These are phyloP conservation scores for Chionoecetes opilio DNA, from an alignment of 1,140 invertebrate species.

Conservation along the genomic window DNA sequence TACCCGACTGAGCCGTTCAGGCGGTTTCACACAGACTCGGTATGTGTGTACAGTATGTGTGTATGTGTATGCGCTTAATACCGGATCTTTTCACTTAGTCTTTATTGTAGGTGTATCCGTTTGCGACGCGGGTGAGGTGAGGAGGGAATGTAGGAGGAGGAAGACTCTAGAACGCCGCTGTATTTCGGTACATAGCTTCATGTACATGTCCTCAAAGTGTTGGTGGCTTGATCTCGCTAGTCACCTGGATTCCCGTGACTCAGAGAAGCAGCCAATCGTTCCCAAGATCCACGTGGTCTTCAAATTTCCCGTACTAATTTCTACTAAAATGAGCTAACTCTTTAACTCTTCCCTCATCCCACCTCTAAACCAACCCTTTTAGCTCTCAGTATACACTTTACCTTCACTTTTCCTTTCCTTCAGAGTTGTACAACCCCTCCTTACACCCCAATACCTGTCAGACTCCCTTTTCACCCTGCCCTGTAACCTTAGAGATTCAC, in stretches of 20 bases:
- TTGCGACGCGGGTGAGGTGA: neutral
- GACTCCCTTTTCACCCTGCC: too few species aligned
- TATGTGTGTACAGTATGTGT: too few species aligned
- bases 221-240: neutral
- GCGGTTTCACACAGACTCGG: too few species aligned
- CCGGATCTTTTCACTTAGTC: too few species aligned
- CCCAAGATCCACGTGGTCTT: neutral
- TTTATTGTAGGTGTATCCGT: too few species aligned
- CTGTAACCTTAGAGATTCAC: neutral
- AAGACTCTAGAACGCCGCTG: neutral
- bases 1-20: too few species aligned
- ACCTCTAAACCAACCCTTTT: neutral
- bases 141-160: neutral
- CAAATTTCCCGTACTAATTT: conserved; percentile 1
- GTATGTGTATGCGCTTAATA: too few species aligned
- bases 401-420: neutral
- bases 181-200: neutral
- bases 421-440: too few species aligned
- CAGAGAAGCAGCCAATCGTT: neutral
- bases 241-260: neutral
- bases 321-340: neutral
- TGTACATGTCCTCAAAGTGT: neutral
- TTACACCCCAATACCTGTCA: too few species aligned
- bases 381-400: neutral
- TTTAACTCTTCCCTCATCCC: neutral